phyloP scores from a whole-genome alignment of 2,888 invertebrate genomes.

The Diarsia brunnea region DNA sequence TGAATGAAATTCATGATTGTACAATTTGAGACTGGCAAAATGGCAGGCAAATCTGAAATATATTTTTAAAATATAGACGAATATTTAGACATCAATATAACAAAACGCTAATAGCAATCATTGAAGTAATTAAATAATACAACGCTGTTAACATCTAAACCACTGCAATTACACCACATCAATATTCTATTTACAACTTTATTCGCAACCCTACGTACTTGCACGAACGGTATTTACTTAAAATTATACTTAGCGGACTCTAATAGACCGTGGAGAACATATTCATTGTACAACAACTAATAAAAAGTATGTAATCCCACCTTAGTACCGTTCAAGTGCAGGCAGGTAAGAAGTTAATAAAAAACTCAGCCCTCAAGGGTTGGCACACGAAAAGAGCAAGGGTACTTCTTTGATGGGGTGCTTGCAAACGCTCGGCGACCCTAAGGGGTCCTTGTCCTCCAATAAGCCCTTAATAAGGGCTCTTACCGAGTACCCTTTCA shows the following conservation, averaged over 20 bases:
- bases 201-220: conserved; percentile 22
- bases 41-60: neutral
- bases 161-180: conserved; percentile 17
- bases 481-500: conserved; percentile 83
- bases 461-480: conserved; percentile 87
- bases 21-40: neutral
- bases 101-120: neutral
- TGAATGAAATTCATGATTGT: neutral
- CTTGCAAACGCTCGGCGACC: conserved; percentile 74
- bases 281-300: conserved; percentile 66
- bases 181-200: conserved; percentile 37
- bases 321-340: conserved; percentile 67
- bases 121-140: conserved; percentile 18
- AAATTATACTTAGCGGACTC: conserved; percentile 44
- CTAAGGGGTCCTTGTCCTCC: conserved; percentile 83
- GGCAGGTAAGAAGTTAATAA: conserved; percentile 79
- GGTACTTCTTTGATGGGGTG: conserved; percentile 83
- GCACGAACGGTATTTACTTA: conserved; percentile 46
- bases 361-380: conserved; percentile 79
- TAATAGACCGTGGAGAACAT: conserved; percentile 67
- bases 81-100: neutral
- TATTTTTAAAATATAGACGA: neutral
- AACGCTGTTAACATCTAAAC: conserved; percentile 7
- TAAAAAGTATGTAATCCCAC: conserved; percentile 75
- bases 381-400: conserved; percentile 88